phyloP scores from a whole-genome alignment of 2,113 vertebrate genomes.

The Herpetotheres cachinnans region DNA sequence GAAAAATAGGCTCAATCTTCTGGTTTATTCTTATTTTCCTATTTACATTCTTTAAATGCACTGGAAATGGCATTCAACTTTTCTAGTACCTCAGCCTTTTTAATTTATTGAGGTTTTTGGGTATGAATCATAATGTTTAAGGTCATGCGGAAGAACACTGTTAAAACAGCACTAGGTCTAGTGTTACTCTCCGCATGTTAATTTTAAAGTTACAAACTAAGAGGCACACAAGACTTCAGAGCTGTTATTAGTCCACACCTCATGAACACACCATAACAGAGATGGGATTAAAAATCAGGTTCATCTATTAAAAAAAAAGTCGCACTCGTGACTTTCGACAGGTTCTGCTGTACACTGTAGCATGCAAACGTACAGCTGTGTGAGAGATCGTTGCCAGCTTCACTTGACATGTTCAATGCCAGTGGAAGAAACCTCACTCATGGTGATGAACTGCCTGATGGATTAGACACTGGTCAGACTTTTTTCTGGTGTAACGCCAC shows the following conservation, averaged over 20 bases:
- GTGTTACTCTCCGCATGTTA: not conserved
- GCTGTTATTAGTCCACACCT: not conserved
- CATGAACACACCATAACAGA: not conserved
- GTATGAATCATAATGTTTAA: not conserved
- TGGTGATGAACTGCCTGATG: not conserved
- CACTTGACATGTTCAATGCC: fast-evolving
- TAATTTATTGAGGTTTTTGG: not conserved
- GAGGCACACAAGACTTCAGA: not conserved
- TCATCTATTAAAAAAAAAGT: not conserved
- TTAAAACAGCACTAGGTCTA: not conserved
- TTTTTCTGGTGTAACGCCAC: constrained; percentile 31
- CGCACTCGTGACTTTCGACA: not conserved
- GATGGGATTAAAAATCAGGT: not conserved
- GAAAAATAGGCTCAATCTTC: constrained; percentile 34
- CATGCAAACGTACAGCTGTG: not conserved
- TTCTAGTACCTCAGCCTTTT: not conserved
- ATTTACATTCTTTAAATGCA: constrained; percentile 55
- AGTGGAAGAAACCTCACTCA: not conserved
- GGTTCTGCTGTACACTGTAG: not conserved
- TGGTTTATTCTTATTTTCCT: constrained; percentile 47
- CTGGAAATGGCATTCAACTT: not conserved
- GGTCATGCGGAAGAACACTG: not conserved
- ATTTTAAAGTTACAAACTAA: not conserved
- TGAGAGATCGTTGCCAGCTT: not conserved
- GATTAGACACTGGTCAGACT: not conserved